A percentile compares a stretch with the other conserved stretches of the same genome.
phyloP scores from a whole-genome alignment of 2,888 invertebrate species.

The Lypha dubia region DNA sequence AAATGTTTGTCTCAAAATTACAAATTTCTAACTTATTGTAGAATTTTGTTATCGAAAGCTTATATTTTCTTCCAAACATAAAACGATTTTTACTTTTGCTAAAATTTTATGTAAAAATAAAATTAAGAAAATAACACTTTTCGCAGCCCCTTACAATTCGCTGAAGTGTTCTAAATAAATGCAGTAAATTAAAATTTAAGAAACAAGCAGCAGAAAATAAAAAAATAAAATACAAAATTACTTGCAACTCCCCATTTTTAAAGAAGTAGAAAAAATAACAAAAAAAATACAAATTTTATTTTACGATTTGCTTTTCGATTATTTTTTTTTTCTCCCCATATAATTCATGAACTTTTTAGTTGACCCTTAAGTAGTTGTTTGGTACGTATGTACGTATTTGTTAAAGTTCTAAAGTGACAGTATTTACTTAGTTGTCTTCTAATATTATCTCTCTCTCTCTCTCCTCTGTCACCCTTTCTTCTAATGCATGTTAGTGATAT shows the following conservation, averaged over 20 bases:
- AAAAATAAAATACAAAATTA: slow-evolving; percentile 19
- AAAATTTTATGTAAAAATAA: background rate
- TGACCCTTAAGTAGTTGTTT: slow-evolving; percentile 68
- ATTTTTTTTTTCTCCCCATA: too few relatives aligned
- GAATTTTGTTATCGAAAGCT: background rate
- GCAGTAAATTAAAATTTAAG: slow-evolving; percentile 19
- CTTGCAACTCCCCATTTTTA: slow-evolving; percentile 25
- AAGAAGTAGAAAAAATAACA: slow-evolving; percentile 1
- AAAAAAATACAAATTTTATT: slow-evolving; percentile 38
- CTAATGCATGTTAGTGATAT: slow-evolving; percentile 38
- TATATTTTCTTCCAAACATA: background rate
- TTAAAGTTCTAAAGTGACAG: slow-evolving; percentile 28
- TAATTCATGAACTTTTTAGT: slow-evolving; percentile 68
- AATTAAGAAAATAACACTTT: background rate
- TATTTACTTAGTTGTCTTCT: slow-evolving; percentile 41
- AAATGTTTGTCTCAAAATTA: too few relatives aligned
- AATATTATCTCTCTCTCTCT: slow-evolving; percentile 41
- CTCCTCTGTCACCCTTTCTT: too few relatives aligned
- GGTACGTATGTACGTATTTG: background rate
- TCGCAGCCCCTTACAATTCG: background rate
- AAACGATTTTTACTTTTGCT: background rate
- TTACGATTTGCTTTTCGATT: slow-evolving; percentile 35
- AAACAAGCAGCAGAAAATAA: background rate
- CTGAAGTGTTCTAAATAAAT: slow-evolving; percentile 26
- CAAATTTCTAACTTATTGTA: background rate